These are phyloP conservation scores for Megaustenia siamemsis DNA, from an alignment of 2,888 invertebrate species.

Conservation along the genomic window DNA sequence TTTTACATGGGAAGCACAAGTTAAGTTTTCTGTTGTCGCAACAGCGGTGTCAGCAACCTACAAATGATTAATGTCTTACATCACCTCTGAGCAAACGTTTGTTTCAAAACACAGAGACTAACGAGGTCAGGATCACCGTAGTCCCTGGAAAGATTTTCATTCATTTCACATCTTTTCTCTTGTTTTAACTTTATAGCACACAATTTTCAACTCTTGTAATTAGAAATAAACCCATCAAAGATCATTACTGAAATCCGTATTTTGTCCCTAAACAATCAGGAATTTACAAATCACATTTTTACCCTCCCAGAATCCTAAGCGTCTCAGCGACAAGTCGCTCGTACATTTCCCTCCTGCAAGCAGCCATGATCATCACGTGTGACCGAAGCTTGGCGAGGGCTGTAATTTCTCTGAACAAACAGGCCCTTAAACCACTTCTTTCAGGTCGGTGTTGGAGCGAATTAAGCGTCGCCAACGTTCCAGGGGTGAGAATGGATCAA, in stretches of 20 bases:
- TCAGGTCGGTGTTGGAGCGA: slow-evolving; percentile 5
- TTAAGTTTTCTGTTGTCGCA: no score
- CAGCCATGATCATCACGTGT: background rate
- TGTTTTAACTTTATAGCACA: no score
- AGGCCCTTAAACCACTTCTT: slow-evolving; percentile 20
- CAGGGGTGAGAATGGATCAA: slow-evolving; percentile 12
- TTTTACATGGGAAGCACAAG: no score
- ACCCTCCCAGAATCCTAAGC: background rate
- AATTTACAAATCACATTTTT: background rate
- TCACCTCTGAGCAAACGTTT: no score
- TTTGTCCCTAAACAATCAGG: background rate
- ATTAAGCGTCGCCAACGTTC: slow-evolving; percentile 5
- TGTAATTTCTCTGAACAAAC: slow-evolving; percentile 32
- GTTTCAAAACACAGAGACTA: no score
- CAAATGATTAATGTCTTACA: no score
- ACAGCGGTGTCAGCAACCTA: no score
- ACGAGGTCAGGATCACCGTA: no score
- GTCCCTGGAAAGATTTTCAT: no score
- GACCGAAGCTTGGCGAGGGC: background rate
- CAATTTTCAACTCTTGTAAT: no score
- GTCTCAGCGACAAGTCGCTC: background rate
- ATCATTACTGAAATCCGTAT: background rate
- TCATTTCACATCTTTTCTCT: no score
- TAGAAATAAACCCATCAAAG: no score
- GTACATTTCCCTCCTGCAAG: background rate